phyloP scores from a whole-genome alignment of 92 coral and sea anemone species.

The Parazoanthus darwini region DNA sequence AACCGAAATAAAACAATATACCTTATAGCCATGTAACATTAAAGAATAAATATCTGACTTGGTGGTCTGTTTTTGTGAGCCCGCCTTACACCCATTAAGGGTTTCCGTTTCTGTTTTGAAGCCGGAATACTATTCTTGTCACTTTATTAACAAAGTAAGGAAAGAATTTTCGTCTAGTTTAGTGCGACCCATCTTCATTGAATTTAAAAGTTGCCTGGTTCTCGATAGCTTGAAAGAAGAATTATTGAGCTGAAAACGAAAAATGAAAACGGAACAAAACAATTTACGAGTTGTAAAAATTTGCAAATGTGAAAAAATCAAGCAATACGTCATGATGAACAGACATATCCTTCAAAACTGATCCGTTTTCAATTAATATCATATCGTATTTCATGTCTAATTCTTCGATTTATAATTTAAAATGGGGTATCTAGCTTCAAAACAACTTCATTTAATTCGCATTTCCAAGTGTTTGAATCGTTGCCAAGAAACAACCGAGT shows the following conservation, averaged over 20 bases:
- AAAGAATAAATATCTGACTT: too few species aligned
- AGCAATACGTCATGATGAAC: not conserved
- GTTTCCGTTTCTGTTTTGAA: not conserved
- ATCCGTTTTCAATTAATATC: slow-evolving; percentile 5
- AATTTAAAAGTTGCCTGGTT: not conserved
- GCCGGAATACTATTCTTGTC: not conserved
- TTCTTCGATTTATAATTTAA: not conserved
- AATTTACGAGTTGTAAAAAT: not conserved
- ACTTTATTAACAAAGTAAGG: not conserved
- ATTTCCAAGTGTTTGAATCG: slow-evolving; percentile 9
- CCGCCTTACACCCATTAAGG: not conserved
- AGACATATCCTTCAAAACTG: slow-evolving; percentile 14
- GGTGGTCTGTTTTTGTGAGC: not conserved
- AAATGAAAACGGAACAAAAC: not conserved
- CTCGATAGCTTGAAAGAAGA: not conserved
- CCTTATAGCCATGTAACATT: too few species aligned
- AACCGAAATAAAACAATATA: too few species aligned
- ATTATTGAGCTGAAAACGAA: not conserved
- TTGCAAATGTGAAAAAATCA: not conserved
- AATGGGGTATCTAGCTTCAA: not conserved
- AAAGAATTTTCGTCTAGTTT: not conserved
- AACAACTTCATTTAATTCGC: slow-evolving; percentile 1
- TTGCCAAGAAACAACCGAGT: not conserved
- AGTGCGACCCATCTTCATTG: not conserved
- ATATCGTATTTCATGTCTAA: slow-evolving; percentile 1